Percentiles rank a stretch among this genome's conserved stretches.
These are phyloP conservation scores for Epistrophe eligans DNA, from an alignment of 2,888 invertebrate genomes.

Conservation along the genomic window DNA sequence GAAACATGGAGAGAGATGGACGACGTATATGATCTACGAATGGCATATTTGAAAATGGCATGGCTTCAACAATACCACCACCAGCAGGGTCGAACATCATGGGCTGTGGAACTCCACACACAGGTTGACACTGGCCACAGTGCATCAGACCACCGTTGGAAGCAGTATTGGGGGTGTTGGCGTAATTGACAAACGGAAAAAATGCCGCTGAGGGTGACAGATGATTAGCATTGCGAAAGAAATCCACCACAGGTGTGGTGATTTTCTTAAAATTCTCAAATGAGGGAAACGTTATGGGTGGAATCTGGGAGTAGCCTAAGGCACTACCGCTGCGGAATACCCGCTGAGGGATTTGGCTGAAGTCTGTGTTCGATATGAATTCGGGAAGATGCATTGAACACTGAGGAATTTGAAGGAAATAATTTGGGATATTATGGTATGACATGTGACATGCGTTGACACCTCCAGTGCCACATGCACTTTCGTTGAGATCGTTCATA, in stretches of 20 bases:
- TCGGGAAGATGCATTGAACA: conserved; percentile 79
- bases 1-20: conserved; percentile 81
- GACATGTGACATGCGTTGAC: conserved; percentile 57
- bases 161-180: conserved; percentile 36
- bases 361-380: conserved; percentile 81
- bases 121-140: conserved; percentile 52
- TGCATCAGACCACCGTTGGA: conserved; percentile 44
- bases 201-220: conserved; percentile 73
- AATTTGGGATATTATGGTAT: conserved; percentile 78
- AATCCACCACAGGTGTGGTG: conserved; percentile 82
- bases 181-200: conserved; percentile 57
- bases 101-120: conserved; percentile 27
- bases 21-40: conserved; percentile 77
- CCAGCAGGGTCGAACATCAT: conserved; percentile 47
- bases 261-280: conserved; percentile 82
- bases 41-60: conserved; percentile 46
- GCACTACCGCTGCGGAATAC: conserved; percentile 80
- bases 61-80: conserved; percentile 47
- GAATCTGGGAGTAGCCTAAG: conserved; percentile 74
- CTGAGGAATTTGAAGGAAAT: conserved; percentile 76
- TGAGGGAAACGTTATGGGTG: conserved; percentile 78
- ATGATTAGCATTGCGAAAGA: conserved; percentile 80
- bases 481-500: conserved; percentile 77
- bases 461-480: conserved; percentile 44
- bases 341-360: conserved; percentile 80